A percentile compares a stretch with the other conserved stretches of the same genome.
These are phyloP conservation scores for Vulpes lagopus DNA, from an alignment of 2,113 vertebrate species.

Conservation along the genomic window DNA sequence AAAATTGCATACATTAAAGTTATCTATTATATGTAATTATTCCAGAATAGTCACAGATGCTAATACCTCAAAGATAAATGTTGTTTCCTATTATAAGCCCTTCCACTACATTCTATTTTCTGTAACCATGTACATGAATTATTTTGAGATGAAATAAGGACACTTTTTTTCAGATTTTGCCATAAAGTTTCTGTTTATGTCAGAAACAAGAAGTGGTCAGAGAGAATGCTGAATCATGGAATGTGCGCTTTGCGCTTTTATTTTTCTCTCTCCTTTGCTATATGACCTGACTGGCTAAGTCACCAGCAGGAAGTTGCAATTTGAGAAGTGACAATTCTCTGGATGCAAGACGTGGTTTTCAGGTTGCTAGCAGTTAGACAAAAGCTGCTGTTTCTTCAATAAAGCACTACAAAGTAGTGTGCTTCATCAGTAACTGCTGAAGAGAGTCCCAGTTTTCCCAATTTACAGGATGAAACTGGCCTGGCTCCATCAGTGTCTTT, in stretches of 20 bases:
- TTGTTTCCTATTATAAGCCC: neutral
- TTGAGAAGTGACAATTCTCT: neutral
- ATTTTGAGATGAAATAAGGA: constrained; percentile 33
- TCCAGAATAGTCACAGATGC: neutral
- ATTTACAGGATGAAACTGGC: neutral
- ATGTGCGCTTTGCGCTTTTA: neutral
- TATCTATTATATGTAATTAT: neutral
- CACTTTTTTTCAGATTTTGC: neutral
- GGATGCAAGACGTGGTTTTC: neutral
- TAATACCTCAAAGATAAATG: neutral
- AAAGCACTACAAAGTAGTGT: neutral
- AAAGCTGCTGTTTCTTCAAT: neutral
- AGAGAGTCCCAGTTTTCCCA: neutral
- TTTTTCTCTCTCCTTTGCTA: neutral
- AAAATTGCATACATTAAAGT: neutral
- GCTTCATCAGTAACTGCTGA: neutral
- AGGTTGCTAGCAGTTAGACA: neutral
- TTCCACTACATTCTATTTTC: neutral
- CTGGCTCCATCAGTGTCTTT: neutral
- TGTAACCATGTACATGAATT: neutral
- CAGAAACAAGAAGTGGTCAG: neutral
- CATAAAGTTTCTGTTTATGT: neutral
- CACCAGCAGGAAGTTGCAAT: neutral
- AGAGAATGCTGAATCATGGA: neutral
- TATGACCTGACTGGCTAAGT: neutral